Evolutionary conservation across 2,888 invertebrate species (phyloP), one percentile per base, ranked within the genome.

Genomic region (Orchesella flavescens): DNA sequence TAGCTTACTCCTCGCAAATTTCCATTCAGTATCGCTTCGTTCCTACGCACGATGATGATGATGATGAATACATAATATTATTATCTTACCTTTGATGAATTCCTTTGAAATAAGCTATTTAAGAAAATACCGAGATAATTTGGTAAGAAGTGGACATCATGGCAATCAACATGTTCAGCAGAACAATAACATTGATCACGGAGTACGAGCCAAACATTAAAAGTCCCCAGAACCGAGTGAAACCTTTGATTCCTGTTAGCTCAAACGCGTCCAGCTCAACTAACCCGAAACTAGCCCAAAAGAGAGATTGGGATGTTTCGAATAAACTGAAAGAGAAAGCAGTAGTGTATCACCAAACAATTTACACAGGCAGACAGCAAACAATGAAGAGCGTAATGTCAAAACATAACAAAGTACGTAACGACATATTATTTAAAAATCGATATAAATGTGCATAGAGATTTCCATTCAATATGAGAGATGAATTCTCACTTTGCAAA

Each of bases 21-120:
- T 98, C 98, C 98, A 98, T 91, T 98, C 98, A 0, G 94, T 94
- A 89, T 98, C 98, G 0, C 97, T 95, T 89, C 96, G 96, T 92
- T 96, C 94, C 65, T 65, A 65, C n/a, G n/a, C n/a, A n/a, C n/a
- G n/a, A n/a, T n/a, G n/a, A n/a, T n/a, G n/a, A n/a, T n/a, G n/a
- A n/a, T n/a, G n/a, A n/a, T n/a, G n/a, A 10, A 97, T 97, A 90
- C 24, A 89, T 69, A 69, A 19, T 69, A 4, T 44, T 66, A 61
- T 24, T 63, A 21, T n/a, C 65, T 15, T 49, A 5, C n/a, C 24
- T 77, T 21, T 68, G 61, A 91, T 68, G 61, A 91, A 90, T 34
- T 34, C 34, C 34, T 7, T 34, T 34, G 34, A 34, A 34, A 34
- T 34, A 7, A 34, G 2, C 34, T 34, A 4, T 34, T 7, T 34